Percentiles rank a stretch among this genome's conserved stretches.
Conservation (phyloP, 2,797 vertebrate species). For the Scleropages formosus region DNA sequence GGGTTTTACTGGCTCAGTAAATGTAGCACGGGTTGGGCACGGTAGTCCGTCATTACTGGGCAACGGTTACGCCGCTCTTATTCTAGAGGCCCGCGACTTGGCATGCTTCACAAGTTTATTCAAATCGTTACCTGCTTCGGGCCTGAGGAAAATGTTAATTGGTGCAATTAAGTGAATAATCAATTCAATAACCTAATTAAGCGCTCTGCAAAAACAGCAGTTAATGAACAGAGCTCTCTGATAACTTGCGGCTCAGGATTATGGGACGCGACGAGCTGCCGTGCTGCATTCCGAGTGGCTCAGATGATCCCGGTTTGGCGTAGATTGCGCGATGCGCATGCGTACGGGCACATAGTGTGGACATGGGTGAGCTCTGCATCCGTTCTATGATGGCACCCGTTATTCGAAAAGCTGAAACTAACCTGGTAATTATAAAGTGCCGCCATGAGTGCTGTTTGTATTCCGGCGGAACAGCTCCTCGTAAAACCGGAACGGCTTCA, state of each 20-base stretch:
- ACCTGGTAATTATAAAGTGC: neutral
- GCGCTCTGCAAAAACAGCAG: neutral
- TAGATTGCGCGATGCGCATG: no score
- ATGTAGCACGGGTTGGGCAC: no score
- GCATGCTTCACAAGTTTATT: neutral
- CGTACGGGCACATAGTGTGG: no score
- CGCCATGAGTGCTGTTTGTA: neutral
- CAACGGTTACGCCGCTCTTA: no score
- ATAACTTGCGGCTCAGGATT: neutral
- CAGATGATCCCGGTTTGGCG: no score
- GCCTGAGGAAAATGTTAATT: neutral
- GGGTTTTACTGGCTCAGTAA: no score
- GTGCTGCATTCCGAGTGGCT: neutral
- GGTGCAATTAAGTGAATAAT: conserved; percentile 9
- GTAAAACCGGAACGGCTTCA: neutral
- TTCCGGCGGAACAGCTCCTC: neutral
- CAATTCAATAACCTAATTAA: conserved; percentile 15
- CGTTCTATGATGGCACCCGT: no score
- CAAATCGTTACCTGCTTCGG: neutral
- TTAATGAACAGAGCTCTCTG: neutral
- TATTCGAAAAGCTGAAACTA: neutral
- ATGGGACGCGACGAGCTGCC: no score
- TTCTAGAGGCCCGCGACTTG: neutral
- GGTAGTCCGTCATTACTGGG: neutral
- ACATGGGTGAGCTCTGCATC: neutral